Conservation (phyloP, 2,888 invertebrate genomes). For the Morpho achilles region DNA sequence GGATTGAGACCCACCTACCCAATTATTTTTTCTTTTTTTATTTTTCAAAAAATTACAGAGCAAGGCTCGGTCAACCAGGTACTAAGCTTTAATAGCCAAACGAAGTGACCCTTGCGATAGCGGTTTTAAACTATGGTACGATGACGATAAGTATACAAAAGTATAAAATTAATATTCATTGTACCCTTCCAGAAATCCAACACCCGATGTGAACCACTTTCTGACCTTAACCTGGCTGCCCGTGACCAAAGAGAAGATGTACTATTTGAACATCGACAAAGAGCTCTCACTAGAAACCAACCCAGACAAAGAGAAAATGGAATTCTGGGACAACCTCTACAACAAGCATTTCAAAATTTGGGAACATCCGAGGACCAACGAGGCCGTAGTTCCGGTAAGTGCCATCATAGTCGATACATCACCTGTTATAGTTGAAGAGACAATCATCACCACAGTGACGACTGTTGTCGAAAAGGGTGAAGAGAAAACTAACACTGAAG, state of each 20-base stretch:
- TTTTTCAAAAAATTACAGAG: too few species aligned
- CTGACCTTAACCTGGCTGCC: conserved; percentile 63
- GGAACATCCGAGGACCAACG: conserved; percentile 47
- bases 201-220: conserved; percentile 63
- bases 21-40: too few species aligned
- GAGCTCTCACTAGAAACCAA: conserved; percentile 53
- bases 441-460: conserved; percentile 25
- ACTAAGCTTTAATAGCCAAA: too few species aligned
- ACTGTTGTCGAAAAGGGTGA: conserved; percentile 11
- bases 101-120: too few species aligned
- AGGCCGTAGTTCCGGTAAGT: conserved; percentile 15
- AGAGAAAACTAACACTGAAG: conserved; percentile 11
- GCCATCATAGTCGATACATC: conserved; percentile 20
- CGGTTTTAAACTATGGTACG: too few species aligned
- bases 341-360: conserved; percentile 60
- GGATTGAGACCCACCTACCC: too few species aligned
- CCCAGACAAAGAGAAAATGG: conserved; percentile 62
- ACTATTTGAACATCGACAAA: conserved; percentile 51
- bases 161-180: not conserved
- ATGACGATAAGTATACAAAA: not conserved
- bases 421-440: conserved; percentile 29
- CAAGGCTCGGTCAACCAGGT: too few species aligned
- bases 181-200: conserved; percentile 58
- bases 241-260: conserved; percentile 55
- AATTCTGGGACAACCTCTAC: conserved; percentile 64